Conservation (phyloP, 1,140 invertebrate species). For the Eurytemora carolleeae region DNA sequence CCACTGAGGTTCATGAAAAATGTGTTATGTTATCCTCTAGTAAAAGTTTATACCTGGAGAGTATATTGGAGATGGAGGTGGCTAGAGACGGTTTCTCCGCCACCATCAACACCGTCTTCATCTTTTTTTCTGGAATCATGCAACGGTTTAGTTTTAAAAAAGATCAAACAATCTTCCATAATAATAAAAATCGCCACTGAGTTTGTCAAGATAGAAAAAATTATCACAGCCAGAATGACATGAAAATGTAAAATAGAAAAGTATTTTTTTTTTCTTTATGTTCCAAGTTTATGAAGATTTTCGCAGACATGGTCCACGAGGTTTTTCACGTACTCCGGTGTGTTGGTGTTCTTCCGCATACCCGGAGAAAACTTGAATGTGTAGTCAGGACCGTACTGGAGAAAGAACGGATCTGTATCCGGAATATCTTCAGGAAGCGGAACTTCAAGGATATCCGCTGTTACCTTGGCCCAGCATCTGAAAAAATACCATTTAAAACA, state of each 20-base stretch:
- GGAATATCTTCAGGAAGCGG: conserved; percentile 4
- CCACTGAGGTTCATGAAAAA: too few relatives aligned
- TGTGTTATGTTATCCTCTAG: too few relatives aligned
- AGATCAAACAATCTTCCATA: neutral
- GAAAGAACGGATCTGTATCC: conserved; percentile 8
- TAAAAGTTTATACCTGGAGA: conserved; percentile 73
- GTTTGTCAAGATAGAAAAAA: too few relatives aligned
- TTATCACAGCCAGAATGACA: too few relatives aligned
- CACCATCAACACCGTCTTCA: conserved; percentile 92
- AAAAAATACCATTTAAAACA: neutral
- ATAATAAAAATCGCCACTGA: too few relatives aligned
- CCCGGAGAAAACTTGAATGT: neutral
- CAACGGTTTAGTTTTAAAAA: neutral
- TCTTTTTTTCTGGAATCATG: conserved; percentile 23
- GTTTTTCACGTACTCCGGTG: neutral
- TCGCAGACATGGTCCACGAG: neutral
- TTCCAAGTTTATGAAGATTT: neutral
- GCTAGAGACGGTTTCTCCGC: conserved; percentile 98
- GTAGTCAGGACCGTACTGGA: conserved; percentile 5
- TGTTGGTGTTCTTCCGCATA: neutral
- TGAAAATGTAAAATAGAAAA: too few relatives aligned
- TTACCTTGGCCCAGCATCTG: conserved; percentile 4
- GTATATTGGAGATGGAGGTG: conserved; percentile 74
- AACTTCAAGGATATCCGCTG: neutral
- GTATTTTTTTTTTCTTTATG: too few relatives aligned